Percentiles rank a stretch among this genome's conserved stretches.
phyloP scores from a whole-genome alignment of 2,113 vertebrate genomes.

The Cyprinodon variegatus region DNA sequence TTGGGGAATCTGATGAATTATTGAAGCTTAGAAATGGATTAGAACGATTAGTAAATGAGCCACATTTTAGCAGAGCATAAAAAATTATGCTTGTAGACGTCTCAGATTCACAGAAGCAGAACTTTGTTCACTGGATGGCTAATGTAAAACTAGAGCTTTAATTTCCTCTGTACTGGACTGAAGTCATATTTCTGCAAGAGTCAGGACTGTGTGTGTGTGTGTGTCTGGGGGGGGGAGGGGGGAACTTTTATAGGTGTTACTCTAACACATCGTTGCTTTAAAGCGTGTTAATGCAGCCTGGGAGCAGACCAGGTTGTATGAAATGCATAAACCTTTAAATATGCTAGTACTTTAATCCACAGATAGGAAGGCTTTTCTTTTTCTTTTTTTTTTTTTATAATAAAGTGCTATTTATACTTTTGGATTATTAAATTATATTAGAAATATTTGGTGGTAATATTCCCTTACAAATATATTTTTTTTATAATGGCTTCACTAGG shows the following conservation, averaged over 20 bases:
- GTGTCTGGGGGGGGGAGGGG: not conserved
- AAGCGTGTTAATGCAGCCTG: not conserved
- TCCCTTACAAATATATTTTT: not conserved
- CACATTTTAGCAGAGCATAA: slow-evolving; percentile 2
- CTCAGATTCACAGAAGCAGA: slow-evolving; percentile 5
- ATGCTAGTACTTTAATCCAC: not conserved
- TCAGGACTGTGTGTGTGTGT: not conserved
- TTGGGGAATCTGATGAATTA: not conserved
- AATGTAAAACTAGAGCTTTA: not conserved
- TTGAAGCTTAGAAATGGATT: not conserved
- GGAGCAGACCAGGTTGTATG: not conserved
- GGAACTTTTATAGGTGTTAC: slow-evolving; percentile 20
- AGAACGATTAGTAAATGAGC: not conserved
- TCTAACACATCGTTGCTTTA: not conserved
- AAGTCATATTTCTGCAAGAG: slow-evolving; percentile 21
- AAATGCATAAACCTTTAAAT: not conserved
- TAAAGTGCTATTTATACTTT: not conserved
- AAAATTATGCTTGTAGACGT: not conserved
- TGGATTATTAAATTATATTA: not conserved
- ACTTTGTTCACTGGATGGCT: not conserved
- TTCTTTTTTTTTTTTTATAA: no score
- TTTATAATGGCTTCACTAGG: not conserved
- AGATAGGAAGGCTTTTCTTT: not conserved
- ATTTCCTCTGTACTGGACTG: slow-evolving; percentile 22
- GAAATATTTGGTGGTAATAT: not conserved